phyloP scores from a whole-genome alignment of 2,113 vertebrate genomes.

The Saccopteryx leptura region DNA sequence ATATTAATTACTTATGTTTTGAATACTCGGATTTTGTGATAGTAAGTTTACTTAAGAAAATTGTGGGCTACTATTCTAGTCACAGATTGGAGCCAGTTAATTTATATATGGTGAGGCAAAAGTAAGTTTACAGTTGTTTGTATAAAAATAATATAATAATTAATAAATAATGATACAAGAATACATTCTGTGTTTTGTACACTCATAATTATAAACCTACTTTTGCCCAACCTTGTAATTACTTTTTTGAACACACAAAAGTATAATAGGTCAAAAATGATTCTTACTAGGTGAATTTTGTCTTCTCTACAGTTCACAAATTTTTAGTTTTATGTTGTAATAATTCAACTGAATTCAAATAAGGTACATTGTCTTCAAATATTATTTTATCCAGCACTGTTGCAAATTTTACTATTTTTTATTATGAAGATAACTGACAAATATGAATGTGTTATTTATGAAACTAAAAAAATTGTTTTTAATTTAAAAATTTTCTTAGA shows the following conservation, averaged over 20 bases:
- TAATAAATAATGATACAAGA: too few species aligned
- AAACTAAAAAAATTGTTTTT: not conserved
- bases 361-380: not conserved
- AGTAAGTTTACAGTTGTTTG: too few species aligned
- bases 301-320: not conserved
- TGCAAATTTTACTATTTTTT: not conserved
- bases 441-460: not conserved
- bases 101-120: not conserved
- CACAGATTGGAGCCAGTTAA: not conserved
- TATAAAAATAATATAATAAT: too few species aligned
- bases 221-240: not conserved
- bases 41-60: not conserved
- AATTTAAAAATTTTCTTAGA: not conserved
- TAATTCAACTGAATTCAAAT: constrained; percentile 50
- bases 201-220: too few species aligned
- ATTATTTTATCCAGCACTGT: not conserved
- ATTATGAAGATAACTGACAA: not conserved
- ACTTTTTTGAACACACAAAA: constrained; percentile 48
- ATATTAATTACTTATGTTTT: constrained; percentile 37
- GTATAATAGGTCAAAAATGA: constrained; percentile 55
- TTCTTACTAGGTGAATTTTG: constrained; percentile 63
- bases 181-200: too few species aligned
- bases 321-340: constrained; percentile 22
- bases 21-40: not conserved
- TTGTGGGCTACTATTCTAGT: not conserved